Evolutionary conservation across 2,797 vertebrate genomes (phyloP).

Genomic region (Sarcoramphus papa): DNA sequence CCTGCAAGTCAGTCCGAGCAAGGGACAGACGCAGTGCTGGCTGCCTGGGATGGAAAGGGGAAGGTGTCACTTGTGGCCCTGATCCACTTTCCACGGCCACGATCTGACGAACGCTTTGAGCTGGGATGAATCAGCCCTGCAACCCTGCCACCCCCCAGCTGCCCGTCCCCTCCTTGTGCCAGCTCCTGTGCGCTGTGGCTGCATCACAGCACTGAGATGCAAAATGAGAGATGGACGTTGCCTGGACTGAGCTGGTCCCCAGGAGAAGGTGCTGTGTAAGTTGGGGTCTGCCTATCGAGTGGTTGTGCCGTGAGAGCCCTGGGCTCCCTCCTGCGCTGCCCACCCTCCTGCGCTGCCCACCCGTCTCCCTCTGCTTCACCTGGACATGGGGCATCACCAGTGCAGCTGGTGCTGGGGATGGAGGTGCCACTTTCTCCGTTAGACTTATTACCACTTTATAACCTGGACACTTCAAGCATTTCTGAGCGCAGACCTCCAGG

Average conservation of each 20-base stretch:
- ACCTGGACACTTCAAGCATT: background rate
- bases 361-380: background rate
- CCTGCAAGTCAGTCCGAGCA: background rate
- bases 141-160: background rate
- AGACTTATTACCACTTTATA: background rate
- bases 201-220: background rate
- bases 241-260: background rate
- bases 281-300: background rate
- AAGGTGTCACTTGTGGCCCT: background rate
- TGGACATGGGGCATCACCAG: background rate
- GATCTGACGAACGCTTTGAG: rapidly evolving
- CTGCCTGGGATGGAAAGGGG: background rate
- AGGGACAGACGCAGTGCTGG: rapidly evolving
- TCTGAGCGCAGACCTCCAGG: background rate
- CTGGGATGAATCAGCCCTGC: background rate
- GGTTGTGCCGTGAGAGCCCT: background rate
- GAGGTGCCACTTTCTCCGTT: background rate
- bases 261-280: background rate
- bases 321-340: background rate
- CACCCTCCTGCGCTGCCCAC: background rate
- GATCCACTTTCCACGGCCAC: rapidly evolving
- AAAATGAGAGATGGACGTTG: background rate
- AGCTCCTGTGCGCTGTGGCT: background rate
- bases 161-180: background rate
- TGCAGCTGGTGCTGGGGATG: background rate